Evolutionary conservation across 2,797 vertebrate species (phyloP).

Genomic region (Clarias laeviceps): DNA sequence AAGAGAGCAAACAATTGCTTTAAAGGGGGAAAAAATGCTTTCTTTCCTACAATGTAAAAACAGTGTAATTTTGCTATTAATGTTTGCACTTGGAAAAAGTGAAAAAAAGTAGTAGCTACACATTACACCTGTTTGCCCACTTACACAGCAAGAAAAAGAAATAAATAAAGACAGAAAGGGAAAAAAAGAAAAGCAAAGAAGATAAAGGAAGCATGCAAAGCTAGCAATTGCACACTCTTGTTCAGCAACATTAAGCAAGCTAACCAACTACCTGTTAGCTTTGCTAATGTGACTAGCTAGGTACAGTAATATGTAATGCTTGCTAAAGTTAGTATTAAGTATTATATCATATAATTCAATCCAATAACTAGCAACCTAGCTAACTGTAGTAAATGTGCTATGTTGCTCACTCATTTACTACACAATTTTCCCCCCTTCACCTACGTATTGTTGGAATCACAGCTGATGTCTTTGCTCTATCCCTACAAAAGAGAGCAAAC

Average conservation of each 20-base stretch:
- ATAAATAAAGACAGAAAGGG: neutral
- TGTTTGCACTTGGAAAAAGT: slow-evolving; percentile 5
- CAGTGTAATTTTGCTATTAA: too few relatives aligned
- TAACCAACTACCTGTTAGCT: neutral
- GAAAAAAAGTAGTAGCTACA: neutral
- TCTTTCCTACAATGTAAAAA: neutral
- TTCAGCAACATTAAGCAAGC: neutral
- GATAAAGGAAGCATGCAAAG: too few relatives aligned
- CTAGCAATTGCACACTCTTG: neutral
- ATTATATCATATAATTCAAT: neutral
- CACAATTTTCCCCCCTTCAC: too few relatives aligned
- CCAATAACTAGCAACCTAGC: neutral
- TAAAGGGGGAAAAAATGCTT: neutral
- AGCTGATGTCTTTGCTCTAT: neutral
- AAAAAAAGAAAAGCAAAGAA: too few relatives aligned
- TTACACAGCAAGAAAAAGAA: neutral
- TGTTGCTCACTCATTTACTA: neutral
- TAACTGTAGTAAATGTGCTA: neutral
- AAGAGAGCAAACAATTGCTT: neutral
- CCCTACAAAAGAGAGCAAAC: neutral
- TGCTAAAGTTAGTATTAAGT: neutral
- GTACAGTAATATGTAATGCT: neutral
- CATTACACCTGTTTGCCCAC: neutral
- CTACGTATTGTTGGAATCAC: too few relatives aligned
- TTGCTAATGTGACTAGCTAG: neutral